Percentiles rank a stretch among this genome's conserved stretches.
These are phyloP conservation scores for Strigops habroptila DNA, from an alignment of 2,113 vertebrate species.

Conservation along the genomic window DNA sequence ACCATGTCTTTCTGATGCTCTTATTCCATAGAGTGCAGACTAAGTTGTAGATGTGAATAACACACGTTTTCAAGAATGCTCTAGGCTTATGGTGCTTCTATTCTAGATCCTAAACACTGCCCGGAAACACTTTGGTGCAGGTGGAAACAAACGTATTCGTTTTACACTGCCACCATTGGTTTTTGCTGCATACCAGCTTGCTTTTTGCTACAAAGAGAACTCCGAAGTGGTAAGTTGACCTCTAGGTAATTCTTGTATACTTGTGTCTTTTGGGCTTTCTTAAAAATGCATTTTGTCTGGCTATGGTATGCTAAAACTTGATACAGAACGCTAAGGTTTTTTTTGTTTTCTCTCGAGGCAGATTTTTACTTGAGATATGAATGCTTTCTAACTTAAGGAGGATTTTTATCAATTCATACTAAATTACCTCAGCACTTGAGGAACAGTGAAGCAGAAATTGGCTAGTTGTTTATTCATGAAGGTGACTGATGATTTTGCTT, in stretches of 20 bases:
- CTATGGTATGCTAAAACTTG: neutral
- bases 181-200: conserved; percentile 95
- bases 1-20: neutral
- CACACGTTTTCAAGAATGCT: neutral
- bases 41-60: neutral
- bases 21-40: neutral
- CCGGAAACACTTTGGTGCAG: conserved; percentile 96
- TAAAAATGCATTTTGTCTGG: neutral
- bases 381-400: neutral
- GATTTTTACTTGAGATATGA: neutral
- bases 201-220: conserved; percentile 96
- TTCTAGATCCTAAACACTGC: conserved; percentile 94
- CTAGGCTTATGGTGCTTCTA: neutral
- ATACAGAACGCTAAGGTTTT: neutral
- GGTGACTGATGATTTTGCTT: neutral
- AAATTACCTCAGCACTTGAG: neutral
- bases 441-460: neutral
- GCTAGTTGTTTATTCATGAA: neutral
- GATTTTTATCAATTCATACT: neutral
- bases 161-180: conserved; percentile 93
- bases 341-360: neutral
- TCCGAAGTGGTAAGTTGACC: conserved; percentile 80
- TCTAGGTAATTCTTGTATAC: neutral
- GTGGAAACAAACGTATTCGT: conserved; percentile 95
- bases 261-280: neutral